These are phyloP conservation scores for Sminthurides bifidus DNA, from an alignment of 1,140 invertebrate species.

Conservation along the genomic window DNA sequence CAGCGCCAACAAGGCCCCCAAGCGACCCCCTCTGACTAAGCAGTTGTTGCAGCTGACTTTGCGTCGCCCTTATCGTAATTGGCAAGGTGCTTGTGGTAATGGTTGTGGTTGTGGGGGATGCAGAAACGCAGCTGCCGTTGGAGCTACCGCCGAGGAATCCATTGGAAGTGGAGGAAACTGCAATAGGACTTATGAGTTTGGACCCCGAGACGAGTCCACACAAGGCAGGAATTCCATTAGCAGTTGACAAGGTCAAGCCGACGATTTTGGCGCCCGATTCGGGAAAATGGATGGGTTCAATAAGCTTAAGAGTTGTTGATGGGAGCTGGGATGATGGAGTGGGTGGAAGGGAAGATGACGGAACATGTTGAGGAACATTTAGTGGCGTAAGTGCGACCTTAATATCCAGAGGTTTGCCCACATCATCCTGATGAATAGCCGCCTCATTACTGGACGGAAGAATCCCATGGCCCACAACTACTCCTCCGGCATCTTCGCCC, in stretches of 20 bases:
- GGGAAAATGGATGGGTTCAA: no score
- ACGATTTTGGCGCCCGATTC: not conserved
- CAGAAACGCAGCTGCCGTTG: not conserved
- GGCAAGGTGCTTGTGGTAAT: not conserved
- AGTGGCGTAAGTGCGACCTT: constrained; percentile 3
- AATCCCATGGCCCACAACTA: no score
- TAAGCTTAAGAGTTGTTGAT: no score
- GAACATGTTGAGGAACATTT: no score
- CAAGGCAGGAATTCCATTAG: not conserved
- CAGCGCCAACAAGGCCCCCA: no score
- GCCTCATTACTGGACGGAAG: no score
- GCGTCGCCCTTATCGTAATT: constrained; percentile 14
- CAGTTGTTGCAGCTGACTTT: constrained; percentile 29
- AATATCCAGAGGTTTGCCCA: constrained; percentile 3
- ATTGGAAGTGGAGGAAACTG: not conserved
- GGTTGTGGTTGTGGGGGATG: not conserved
- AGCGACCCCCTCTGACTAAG: constrained; percentile 25
- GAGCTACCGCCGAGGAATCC: not conserved
- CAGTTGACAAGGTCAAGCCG: constrained; percentile 1
- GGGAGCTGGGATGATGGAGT: no score
- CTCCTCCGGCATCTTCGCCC: no score
- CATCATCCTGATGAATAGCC: no score
- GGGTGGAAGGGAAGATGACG: no score
- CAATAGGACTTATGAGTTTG: not conserved
- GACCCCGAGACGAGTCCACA: not conserved